Conservation (phyloP, 2,888 invertebrate species). For the Lobophora halterata region DNA sequence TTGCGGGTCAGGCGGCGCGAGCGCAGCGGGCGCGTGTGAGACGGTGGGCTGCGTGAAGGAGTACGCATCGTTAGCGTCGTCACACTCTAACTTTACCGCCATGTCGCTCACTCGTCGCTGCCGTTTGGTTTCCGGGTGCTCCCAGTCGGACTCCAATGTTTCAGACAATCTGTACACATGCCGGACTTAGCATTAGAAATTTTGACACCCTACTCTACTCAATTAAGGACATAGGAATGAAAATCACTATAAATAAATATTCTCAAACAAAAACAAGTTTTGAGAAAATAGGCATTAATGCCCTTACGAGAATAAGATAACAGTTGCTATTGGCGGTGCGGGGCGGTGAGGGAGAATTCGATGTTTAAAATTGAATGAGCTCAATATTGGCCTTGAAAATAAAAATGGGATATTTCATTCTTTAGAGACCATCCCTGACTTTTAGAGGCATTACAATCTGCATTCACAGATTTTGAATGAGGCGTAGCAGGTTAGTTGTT, state of each 20-base stretch:
- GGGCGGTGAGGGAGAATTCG: too few relatives aligned
- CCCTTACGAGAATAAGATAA: too few relatives aligned
- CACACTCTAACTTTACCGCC: slow-evolving; percentile 86
- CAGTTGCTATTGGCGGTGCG: too few relatives aligned
- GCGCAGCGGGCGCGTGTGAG: slow-evolving; percentile 53
- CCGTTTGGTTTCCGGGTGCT: slow-evolving; percentile 69
- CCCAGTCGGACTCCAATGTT: slow-evolving; percentile 68
- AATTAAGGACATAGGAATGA: neutral
- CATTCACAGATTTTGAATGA: too few relatives aligned
- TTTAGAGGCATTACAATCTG: too few relatives aligned
- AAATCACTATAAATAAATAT: neutral
- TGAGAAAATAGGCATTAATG: too few relatives aligned
- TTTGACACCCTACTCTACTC: slow-evolving; percentile 12
- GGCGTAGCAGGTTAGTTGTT: slow-evolving; percentile 17
- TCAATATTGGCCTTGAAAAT: too few relatives aligned
- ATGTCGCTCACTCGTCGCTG: slow-evolving; percentile 82
- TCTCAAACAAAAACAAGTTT: too few relatives aligned
- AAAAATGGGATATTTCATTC: too few relatives aligned
- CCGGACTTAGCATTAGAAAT: slow-evolving; percentile 37
- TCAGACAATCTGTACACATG: slow-evolving; percentile 72
- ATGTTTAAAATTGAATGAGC: too few relatives aligned
- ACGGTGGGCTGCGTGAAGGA: slow-evolving; percentile 80
- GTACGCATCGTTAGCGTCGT: slow-evolving; percentile 86
- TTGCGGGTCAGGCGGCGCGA: slow-evolving; percentile 38
- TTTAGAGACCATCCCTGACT: too few relatives aligned